Conservation (phyloP, 2,113 vertebrate genomes). For the Morone chrysops region DNA sequence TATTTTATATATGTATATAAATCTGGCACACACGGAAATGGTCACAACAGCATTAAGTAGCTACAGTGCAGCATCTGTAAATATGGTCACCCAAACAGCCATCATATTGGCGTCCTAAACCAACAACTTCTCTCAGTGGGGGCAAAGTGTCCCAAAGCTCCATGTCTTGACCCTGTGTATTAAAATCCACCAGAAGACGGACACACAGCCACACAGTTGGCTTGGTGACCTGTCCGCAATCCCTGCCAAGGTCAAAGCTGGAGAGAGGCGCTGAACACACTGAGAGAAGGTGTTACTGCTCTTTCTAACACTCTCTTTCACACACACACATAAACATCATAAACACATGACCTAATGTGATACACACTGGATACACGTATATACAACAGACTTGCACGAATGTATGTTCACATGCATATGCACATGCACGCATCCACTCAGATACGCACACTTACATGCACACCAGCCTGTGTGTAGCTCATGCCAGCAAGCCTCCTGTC, state of each 20-base stretch:
- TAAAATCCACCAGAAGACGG: conserved; percentile 67
- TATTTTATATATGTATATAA: too few relatives aligned
- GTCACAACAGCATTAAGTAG: not conserved
- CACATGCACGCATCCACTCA: conserved; percentile 23
- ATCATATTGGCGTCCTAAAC: conserved; percentile 64
- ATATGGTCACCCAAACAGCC: conserved; percentile 35
- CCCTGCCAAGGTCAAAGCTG: conserved; percentile 84
- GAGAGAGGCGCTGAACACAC: conserved; percentile 66
- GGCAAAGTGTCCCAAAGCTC: conserved; percentile 45
- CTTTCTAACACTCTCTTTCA: conserved; percentile 39
- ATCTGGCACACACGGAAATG: not conserved
- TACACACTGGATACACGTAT: conserved; percentile 36
- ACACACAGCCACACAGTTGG: conserved; percentile 76
- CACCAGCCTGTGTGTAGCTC: conserved; percentile 79
- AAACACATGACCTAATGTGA: conserved; percentile 49
- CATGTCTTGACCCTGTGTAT: conserved; percentile 65
- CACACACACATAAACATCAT: conserved; percentile 22
- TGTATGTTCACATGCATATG: conserved; percentile 32
- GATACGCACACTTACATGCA: conserved; percentile 55
- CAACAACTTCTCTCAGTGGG: conserved; percentile 51
- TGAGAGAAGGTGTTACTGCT: conserved; percentile 65
- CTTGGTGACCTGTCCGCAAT: conserved; percentile 74
- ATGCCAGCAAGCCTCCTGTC: conserved; percentile 86
- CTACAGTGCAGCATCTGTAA: conserved; percentile 45
- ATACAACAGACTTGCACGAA: conserved; percentile 21